Base-by-base conservation (phyloP, 2,888 invertebrate species). In the Diaphora mendica region DNA sequence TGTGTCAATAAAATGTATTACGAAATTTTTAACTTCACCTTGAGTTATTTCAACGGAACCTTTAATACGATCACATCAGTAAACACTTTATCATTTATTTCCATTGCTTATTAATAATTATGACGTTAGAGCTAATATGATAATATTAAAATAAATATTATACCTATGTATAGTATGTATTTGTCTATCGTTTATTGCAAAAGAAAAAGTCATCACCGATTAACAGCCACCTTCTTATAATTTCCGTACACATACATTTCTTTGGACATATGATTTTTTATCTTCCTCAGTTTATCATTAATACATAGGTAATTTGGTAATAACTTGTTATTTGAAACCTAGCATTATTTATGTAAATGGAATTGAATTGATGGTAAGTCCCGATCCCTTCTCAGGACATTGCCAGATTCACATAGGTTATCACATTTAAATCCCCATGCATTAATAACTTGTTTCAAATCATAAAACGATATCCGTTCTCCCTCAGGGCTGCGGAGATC, bases 1-100 rank as follows among this genome's bases (percentile, higher is more conserved):
- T 62, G 55, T 77, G 66, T 76, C 62, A 71, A 67, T 59, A 62
- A 30, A 62, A 62, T 77, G 64, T 75, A 26, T 75, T 17, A 69
- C 71, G 80, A 77, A 84, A 82, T 82, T 75, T 82, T 78, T 77
- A 78, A 75, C 68, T 79, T 77, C 71, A 75, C 75, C 74, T 77
- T 70, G 74, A 81, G 71, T 77, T 79, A 72, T 79, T 81, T 70
- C 62, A 62, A 62, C 17, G 30, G 30, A 30, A 30, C 15, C 62
- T n/a, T 1, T 23, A 39, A 39, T n/a, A n/a, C 7, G 26, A 59
- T 59, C n/a, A 26, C 26, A 26, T 26, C 13, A 59, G 15, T 26
- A 3, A 59, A 59, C 5, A 5, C 26, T 59, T 59, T 59, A 26
- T 59, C 15, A 59, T 59, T 59, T 13, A 5, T 11, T 59, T 26